A percentile compares a stretch with the other conserved stretches of the same genome.
Conservation (phyloP, 2,113 vertebrate genomes). For the Phyllostomus hastatus region DNA sequence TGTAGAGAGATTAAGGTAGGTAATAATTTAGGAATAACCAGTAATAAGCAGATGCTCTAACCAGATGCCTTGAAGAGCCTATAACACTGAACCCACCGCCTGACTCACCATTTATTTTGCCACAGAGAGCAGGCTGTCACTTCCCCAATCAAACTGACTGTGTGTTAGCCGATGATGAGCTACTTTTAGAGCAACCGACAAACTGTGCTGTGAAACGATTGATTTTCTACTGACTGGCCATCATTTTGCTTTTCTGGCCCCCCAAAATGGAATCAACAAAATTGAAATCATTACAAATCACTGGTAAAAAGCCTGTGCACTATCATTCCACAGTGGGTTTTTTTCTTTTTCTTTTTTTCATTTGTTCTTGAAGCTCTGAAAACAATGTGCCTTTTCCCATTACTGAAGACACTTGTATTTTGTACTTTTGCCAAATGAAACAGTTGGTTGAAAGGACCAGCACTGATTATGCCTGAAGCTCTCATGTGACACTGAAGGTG, state of each 20-base stretch:
- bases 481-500: neutral
- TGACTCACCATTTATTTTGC: neutral
- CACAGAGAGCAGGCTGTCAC: neutral
- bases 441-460: neutral
- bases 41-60: neutral
- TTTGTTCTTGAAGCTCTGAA: neutral
- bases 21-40: neutral
- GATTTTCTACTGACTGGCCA: neutral
- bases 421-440: neutral
- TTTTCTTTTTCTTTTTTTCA: neutral
- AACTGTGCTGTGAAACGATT: neutral
- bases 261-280: neutral
- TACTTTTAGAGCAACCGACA: neutral
- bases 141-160: neutral
- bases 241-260: neutral
- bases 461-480: neutral
- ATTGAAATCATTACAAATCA: slow-evolving; percentile 23
- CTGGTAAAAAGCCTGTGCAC: neutral
- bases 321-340: neutral
- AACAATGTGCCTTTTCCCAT: neutral
- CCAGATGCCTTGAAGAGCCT: neutral
- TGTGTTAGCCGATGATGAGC: neutral
- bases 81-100: neutral
- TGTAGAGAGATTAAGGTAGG: neutral
- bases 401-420: neutral